phyloP scores from a whole-genome alignment of 2,888 invertebrate species.

The Pachycephus smyrnensis region DNA sequence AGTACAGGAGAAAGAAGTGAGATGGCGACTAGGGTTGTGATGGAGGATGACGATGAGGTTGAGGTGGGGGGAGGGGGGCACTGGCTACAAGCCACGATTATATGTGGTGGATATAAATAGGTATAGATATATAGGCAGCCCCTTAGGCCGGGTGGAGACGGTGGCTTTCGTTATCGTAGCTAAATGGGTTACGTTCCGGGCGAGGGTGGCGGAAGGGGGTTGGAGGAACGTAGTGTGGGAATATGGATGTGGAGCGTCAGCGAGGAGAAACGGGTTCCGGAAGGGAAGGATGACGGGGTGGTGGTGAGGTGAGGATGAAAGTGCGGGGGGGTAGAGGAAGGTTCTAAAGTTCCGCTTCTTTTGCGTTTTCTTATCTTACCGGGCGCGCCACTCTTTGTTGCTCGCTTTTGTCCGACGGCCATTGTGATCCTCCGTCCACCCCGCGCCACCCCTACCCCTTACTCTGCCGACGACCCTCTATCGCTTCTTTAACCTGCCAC shows the following conservation, averaged over 20 bases:
- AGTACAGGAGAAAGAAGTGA: too few relatives aligned
- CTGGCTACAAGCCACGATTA: too few relatives aligned
- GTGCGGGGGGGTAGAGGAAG: background rate
- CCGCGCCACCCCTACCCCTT: background rate
- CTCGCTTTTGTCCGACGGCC: conserved; percentile 37
- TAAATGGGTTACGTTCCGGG: conserved; percentile 40
- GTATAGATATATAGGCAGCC: conserved; percentile 1
- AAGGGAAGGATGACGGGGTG: too few relatives aligned
- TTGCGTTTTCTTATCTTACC: conserved; percentile 39
- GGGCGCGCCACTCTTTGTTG: conserved; percentile 39
- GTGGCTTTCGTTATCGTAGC: conserved; percentile 41
- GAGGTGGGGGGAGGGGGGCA: too few relatives aligned
- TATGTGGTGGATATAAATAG: too few relatives aligned
- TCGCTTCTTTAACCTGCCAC: conserved; percentile 3
- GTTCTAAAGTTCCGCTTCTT: conserved; percentile 36
- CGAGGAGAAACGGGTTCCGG: too few relatives aligned
- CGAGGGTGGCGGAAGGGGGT: conserved; percentile 15
- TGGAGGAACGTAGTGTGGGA: background rate
- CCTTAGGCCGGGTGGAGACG: conserved; percentile 13
- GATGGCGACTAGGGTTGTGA: too few relatives aligned
- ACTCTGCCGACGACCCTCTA: conserved; percentile 7
- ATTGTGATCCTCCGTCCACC: conserved; percentile 34
- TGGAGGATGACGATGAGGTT: too few relatives aligned
- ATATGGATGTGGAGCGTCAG: too few relatives aligned
- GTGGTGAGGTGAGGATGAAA: too few relatives aligned